A percentile compares a stretch with the other conserved stretches of the same genome.
These are phyloP conservation scores for Cryptoleucopteryx plumbea DNA, from an alignment of 2,113 vertebrate species.

Conservation along the genomic window DNA sequence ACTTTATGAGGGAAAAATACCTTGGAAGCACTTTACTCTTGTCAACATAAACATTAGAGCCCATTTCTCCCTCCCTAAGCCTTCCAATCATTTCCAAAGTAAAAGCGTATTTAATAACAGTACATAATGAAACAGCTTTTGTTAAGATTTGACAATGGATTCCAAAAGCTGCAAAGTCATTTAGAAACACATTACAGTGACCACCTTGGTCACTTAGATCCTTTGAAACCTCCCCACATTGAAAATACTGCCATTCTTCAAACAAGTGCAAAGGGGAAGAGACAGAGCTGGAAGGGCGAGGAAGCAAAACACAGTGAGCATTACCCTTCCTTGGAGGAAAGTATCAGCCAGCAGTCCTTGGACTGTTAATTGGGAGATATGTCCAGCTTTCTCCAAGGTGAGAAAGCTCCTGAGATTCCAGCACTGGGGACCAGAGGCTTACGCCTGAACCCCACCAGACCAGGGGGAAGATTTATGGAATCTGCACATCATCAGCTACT, in stretches of 20 bases:
- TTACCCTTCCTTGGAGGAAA: background rate
- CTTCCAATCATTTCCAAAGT: background rate
- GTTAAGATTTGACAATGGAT: background rate
- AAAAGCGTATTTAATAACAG: background rate
- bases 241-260: background rate
- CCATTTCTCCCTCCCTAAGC: background rate
- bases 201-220: background rate
- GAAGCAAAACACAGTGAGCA: background rate
- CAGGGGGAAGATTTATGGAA: rapidly evolving
- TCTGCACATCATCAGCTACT: background rate
- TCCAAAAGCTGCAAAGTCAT: background rate
- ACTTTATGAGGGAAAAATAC: slow-evolving; percentile 4
- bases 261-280: background rate
- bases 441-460: background rate
- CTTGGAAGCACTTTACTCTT: background rate
- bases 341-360: background rate
- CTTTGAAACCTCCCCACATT: background rate
- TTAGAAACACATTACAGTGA: background rate
- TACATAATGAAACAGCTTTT: slow-evolving; percentile 18
- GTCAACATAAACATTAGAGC: background rate
- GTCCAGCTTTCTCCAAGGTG: background rate
- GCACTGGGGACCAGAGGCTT: background rate
- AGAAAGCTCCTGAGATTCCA: background rate
- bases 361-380: background rate
- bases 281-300: background rate